A percentile compares a stretch with the other conserved stretches of the same genome.
phyloP scores from a whole-genome alignment of 2,113 vertebrate species.

The Sarotherodon lohbergeri region DNA sequence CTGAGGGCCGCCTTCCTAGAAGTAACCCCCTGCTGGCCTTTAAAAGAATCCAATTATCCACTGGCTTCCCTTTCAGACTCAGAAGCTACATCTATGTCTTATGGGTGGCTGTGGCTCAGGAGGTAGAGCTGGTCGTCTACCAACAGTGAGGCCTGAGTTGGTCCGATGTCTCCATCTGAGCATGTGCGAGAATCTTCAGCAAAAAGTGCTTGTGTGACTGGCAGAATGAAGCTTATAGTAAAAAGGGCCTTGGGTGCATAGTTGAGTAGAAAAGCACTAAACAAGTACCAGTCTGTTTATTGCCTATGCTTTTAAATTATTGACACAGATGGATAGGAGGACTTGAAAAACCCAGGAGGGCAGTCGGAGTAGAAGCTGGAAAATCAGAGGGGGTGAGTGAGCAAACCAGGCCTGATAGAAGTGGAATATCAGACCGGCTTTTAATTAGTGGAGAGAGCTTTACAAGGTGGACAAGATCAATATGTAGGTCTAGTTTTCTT shows the following conservation, averaged over 20 bases:
- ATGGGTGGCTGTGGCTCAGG: neutral
- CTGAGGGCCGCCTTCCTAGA: neutral
- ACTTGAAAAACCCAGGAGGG: neutral
- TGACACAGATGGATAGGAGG: neutral
- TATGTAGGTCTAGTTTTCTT: neutral
- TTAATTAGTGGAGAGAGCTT: neutral
- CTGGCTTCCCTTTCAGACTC: neutral
- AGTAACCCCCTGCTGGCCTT: neutral
- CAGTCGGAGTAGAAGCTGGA: neutral
- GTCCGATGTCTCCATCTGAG: fast-evolving
- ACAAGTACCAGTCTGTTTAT: neutral
- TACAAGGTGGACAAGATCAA: neutral
- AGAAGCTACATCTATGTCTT: neutral
- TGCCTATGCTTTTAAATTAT: neutral
- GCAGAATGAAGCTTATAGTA: neutral
- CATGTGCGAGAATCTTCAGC: fast-evolving
- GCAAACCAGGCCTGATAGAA: neutral
- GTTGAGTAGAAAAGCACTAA: neutral
- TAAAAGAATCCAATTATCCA: neutral
- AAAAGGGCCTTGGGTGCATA: neutral
- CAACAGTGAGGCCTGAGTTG: neutral
- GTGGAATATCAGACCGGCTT: neutral
- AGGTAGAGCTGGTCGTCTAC: neutral
- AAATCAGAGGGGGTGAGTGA: neutral
- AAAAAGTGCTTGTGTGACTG: neutral